phyloP scores from a whole-genome alignment of 2,113 vertebrate genomes.

The Tylochromis polylepis region DNA sequence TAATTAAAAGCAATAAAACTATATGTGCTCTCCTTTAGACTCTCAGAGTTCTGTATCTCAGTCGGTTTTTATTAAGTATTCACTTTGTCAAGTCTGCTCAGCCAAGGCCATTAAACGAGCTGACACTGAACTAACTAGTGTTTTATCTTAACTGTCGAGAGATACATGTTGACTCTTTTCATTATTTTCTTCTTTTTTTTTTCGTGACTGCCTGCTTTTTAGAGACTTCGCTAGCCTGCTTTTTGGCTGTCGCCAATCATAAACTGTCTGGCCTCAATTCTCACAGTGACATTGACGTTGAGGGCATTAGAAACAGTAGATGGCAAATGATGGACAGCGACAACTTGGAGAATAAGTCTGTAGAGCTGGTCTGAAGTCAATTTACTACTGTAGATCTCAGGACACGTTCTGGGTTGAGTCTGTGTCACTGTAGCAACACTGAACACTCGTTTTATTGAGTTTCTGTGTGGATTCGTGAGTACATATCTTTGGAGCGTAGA shows the following conservation, averaged over 20 bases:
- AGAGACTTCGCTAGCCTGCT: neutral
- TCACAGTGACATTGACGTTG: neutral
- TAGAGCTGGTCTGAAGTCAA: neutral
- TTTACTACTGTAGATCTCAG: slow-evolving; percentile 63
- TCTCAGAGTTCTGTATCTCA: neutral
- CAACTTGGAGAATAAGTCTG: neutral
- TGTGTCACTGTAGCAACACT: slow-evolving; percentile 2
- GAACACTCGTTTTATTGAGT: neutral
- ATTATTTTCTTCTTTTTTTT: neutral
- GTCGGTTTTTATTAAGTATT: neutral
- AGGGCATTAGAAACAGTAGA: neutral
- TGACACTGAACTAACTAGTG: neutral
- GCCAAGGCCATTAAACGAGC: neutral
- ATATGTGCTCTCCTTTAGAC: neutral
- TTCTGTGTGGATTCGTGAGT: neutral
- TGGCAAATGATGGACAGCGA: neutral
- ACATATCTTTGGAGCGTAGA: neutral
- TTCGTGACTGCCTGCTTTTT: neutral
- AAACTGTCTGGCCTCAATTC: neutral
- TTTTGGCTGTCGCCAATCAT: neutral
- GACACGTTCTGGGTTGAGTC: slow-evolving; percentile 19
- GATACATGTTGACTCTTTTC: neutral
- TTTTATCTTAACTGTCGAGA: neutral
- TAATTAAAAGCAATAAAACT: slow-evolving; percentile 9
- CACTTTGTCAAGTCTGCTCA: slow-evolving; percentile 41